phyloP scores from a whole-genome alignment of 2,113 vertebrate species.

The Ellobius talpinus region DNA sequence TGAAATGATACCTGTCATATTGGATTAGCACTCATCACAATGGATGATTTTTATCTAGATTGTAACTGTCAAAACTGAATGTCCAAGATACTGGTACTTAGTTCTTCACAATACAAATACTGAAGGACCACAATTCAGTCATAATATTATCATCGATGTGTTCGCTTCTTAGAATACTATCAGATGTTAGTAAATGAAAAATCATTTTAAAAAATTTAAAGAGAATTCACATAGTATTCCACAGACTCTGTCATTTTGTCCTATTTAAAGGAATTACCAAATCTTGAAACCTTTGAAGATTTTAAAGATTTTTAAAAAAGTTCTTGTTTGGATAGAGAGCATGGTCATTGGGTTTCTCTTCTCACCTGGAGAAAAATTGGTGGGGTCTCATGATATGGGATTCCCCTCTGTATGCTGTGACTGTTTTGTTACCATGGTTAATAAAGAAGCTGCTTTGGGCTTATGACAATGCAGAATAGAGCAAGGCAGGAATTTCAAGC shows the following conservation, averaged over 20 bases:
- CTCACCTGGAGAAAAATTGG: background rate
- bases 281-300: background rate
- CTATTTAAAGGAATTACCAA: background rate
- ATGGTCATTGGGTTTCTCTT: background rate
- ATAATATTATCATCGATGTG: background rate
- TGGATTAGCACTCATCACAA: background rate
- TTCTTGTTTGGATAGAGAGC: background rate
- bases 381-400: background rate
- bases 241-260: background rate
- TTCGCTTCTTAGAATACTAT: background rate
- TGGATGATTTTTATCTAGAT: background rate
- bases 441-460: too few species aligned
- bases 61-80: background rate
- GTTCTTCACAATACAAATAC: background rate
- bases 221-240: background rate
- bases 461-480: too few species aligned
- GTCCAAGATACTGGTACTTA: background rate
- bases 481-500: too few species aligned
- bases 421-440: too few species aligned
- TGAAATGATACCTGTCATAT: background rate
- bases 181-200: background rate
- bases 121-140: background rate
- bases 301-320: background rate
- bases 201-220: background rate
- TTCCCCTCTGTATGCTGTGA: too few species aligned